Conservation (phyloP, 2,113 vertebrate species). For the Oncorhynchus tshawytscha region DNA sequence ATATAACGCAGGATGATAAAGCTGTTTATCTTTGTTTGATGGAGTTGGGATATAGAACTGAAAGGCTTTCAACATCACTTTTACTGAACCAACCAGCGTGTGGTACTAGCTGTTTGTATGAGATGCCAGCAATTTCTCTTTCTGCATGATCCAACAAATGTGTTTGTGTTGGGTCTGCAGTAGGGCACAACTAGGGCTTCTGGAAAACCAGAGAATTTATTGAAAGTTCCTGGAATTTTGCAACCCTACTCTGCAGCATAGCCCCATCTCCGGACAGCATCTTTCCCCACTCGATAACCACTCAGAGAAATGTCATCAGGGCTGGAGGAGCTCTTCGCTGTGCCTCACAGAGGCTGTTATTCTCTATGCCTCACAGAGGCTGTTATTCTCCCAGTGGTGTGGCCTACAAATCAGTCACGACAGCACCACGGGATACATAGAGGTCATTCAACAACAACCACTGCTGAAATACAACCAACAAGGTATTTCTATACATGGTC, state of each 20-base stretch:
- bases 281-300: neutral
- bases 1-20: neutral
- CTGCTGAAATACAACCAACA: neutral
- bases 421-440: neutral
- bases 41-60: neutral
- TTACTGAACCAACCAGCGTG: neutral
- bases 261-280: neutral
- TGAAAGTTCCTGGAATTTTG: no score
- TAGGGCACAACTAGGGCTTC: no score
- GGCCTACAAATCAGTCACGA: neutral
- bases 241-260: neutral
- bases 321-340: neutral
- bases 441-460: neutral
- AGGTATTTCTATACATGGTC: no score
- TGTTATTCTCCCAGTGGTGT: neutral
- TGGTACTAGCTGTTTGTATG: neutral
- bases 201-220: no score
- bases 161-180: neutral
- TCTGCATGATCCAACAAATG: neutral
- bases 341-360: constrained; percentile 1
- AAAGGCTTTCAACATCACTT: neutral
- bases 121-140: neutral
- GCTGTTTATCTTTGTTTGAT: neutral
- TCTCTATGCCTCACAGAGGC: neutral
- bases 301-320: neutral